A percentile compares a stretch with the other conserved stretches of the same genome.
phyloP scores from a whole-genome alignment of 2,888 invertebrate species.

The Neria commutata region DNA sequence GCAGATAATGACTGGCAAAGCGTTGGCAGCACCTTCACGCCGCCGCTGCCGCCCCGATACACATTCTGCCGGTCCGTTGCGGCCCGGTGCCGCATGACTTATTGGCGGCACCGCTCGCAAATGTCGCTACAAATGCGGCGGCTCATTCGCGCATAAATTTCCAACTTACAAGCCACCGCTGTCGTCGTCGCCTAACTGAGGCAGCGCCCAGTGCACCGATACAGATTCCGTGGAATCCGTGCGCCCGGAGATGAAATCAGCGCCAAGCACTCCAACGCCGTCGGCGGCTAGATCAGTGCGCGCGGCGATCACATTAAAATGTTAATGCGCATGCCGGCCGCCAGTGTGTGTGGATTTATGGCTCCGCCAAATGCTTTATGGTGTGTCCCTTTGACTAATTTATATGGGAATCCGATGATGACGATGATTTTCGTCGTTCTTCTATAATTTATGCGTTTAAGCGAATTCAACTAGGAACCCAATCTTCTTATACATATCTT shows the following conservation, averaged over 20 bases:
- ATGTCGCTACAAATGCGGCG: constrained; percentile 43
- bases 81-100: constrained; percentile 42
- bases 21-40: constrained; percentile 1
- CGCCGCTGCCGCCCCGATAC: constrained; percentile 5
- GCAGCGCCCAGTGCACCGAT: neutral
- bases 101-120: constrained; percentile 38
- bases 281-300: constrained; percentile 48
- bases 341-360: constrained; percentile 55
- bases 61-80: too few species aligned
- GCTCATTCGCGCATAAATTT: constrained; percentile 43
- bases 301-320: constrained; percentile 49
- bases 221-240: constrained; percentile 29
- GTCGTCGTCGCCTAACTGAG: constrained; percentile 31
- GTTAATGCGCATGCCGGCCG: constrained; percentile 52
- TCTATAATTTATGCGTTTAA: constrained; percentile 49
- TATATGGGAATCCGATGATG: constrained; percentile 46
- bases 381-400: constrained; percentile 59
- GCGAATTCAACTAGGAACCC: too few species aligned
- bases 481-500: too few species aligned
- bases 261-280: constrained; percentile 35
- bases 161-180: constrained; percentile 44
- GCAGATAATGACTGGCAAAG: constrained; percentile 30
- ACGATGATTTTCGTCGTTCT: constrained; percentile 37
- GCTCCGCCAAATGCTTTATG: constrained; percentile 59
- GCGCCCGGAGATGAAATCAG: constrained; percentile 45